Evolutionary conservation across 2,888 invertebrate species (phyloP).

Genomic region (Lordiphosa fenestrarum): DNA sequence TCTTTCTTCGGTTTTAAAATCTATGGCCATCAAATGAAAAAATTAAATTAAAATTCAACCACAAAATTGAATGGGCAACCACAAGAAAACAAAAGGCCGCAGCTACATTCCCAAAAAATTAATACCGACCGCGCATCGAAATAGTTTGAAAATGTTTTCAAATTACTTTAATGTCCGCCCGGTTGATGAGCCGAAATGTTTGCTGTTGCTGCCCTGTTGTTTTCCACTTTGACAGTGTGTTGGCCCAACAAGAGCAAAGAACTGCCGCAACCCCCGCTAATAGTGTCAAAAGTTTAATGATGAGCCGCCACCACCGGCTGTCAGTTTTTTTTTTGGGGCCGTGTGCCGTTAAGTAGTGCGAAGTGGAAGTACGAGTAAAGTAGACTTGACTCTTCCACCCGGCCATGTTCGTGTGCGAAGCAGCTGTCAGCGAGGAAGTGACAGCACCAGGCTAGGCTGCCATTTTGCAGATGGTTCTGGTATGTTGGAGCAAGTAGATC

Average conservation of each 20-base stretch:
- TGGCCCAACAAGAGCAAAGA: slow-evolving; percentile 30
- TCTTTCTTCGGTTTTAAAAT: slow-evolving; percentile 34
- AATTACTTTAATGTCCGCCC: slow-evolving; percentile 57
- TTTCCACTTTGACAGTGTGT: slow-evolving; percentile 7
- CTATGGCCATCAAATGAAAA: slow-evolving; percentile 21
- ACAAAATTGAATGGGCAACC: slow-evolving; percentile 4
- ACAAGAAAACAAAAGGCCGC: neutral
- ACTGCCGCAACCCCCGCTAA: slow-evolving; percentile 46
- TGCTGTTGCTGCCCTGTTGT: slow-evolving; percentile 15
- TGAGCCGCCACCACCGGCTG: slow-evolving; percentile 49
- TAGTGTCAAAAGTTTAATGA: slow-evolving; percentile 78
- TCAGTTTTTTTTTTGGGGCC: slow-evolving; percentile 45
- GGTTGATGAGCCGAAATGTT: slow-evolving; percentile 34
- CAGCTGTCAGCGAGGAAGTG: slow-evolving; percentile 62
- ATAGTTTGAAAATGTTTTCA: slow-evolving; percentile 45
- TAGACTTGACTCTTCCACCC: neutral
- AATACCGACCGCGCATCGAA: slow-evolving; percentile 12
- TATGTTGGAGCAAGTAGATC: slow-evolving; percentile 7
- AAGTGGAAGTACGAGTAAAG: slow-evolving; percentile 1
- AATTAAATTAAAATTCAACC: slow-evolving; percentile 29
- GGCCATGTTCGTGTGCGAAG: slow-evolving; percentile 45
- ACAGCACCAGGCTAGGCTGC: slow-evolving; percentile 44
- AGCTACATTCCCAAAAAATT: slow-evolving; percentile 20
- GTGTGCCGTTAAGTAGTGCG: slow-evolving; percentile 58
- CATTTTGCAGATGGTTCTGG: slow-evolving; percentile 44